Base-by-base conservation (phyloP, 2,113 vertebrate genomes). In the Brienomyrus brachyistius region DNA sequence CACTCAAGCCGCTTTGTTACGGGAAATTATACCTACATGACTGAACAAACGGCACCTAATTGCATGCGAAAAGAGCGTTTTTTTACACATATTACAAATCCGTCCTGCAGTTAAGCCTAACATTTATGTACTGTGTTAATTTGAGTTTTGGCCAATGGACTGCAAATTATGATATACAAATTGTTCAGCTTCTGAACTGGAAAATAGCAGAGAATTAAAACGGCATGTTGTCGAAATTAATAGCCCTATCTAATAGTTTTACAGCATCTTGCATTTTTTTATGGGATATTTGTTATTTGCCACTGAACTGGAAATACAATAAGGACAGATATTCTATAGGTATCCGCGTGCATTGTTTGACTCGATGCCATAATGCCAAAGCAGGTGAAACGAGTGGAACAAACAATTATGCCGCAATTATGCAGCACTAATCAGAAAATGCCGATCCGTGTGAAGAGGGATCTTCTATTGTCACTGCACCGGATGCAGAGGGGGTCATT, bases 11-110 rank as follows among this genome's bases (percentile, higher is more conserved):
- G 4, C 82, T 84, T 82, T 82, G 77, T 82, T 23, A n/a, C 4
- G 45, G 40, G 19, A 84, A 94, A 92, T 87, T 86, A 91, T 56
- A 54, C 51, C 15, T 91, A 86, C 90, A 91, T 82, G 89, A 90
- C 90, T 91, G 70, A 89, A 91, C 91, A 92, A 94, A 93, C 52
- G 70, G 62, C 90, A 90, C 89, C 90, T 91, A 91, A 91, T 35
- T 91, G 83, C 88, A 82, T 90, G 87, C 84, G 93, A 92, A 93
- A 93, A 92, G 86, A 89, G 51, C 80, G 77, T 51, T 8, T 91
- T 87, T 89, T 27, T 91, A 77, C 89, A 92, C 84, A 82, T 35
- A 59, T 90, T 88, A 90, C 91, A 90, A 92, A 94, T 93, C 85
- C 86, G 92, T 89, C 90, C 74, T 89, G 86, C 88, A 45, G 87